A percentile compares a stretch with the other conserved stretches of the same genome.
Evolutionary conservation across 1,140 invertebrate genomes (phyloP).

Genomic region (Nomia melanderi): DNA sequence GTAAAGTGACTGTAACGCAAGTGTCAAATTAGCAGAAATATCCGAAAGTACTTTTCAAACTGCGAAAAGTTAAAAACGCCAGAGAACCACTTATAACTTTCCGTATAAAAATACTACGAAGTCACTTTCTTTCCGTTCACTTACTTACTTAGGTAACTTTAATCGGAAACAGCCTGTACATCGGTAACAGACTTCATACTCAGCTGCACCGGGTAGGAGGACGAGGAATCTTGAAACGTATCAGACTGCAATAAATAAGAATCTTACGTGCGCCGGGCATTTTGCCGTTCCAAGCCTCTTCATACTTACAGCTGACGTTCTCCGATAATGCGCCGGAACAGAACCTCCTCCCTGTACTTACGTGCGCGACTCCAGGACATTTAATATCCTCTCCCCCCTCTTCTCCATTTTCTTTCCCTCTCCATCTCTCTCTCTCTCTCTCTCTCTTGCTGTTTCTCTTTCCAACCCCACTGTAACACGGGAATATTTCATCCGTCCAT

Average conservation of each 20-base stretch:
- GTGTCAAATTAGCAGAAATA: too few species aligned
- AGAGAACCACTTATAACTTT: too few species aligned
- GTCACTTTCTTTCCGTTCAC: too few species aligned
- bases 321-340: slow-evolving; percentile 17
- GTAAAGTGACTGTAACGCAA: too few species aligned
- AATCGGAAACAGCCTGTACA: background rate
- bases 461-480: too few species aligned
- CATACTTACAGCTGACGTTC: background rate
- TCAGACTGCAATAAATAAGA: slow-evolving; percentile 25
- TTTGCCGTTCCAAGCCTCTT: background rate
- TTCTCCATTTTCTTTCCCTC: too few species aligned
- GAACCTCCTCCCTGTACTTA: slow-evolving; percentile 22
- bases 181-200: background rate
- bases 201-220: background rate
- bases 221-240: background rate
- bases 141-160: background rate
- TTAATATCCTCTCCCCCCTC: background rate
- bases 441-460: too few species aligned
- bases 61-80: too few species aligned
- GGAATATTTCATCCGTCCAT: slow-evolving; percentile 14
- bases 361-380: slow-evolving; percentile 14
- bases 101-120: too few species aligned
- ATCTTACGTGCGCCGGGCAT: slow-evolving; percentile 16
- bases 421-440: too few species aligned
- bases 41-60: too few species aligned